Percentiles rank a stretch among this genome's conserved stretches.
These are phyloP conservation scores for Pandemis corylana DNA, from an alignment of 2,888 invertebrate species.

Conservation along the genomic window DNA sequence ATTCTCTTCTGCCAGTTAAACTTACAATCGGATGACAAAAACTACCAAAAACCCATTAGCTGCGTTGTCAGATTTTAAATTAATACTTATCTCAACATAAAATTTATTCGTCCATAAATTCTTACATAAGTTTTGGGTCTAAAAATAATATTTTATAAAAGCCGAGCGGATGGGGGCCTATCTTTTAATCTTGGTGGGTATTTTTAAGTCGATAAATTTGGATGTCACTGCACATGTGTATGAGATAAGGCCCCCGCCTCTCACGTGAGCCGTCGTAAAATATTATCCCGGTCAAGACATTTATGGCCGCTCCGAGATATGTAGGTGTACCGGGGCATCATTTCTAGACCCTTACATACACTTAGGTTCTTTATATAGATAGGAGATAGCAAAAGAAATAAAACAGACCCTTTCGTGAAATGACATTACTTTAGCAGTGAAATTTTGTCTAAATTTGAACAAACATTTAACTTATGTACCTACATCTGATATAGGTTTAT, in stretches of 20 bases:
- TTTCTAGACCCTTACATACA: constrained; percentile 55
- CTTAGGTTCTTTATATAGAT: constrained; percentile 35
- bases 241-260: constrained; percentile 78
- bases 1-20: not conserved
- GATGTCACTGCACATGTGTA: constrained; percentile 80
- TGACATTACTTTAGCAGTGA: not conserved
- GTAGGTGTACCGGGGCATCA: constrained; percentile 71
- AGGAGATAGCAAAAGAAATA: constrained; percentile 28
- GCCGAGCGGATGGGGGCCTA: constrained; percentile 63
- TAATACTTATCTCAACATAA: constrained; percentile 38
- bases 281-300: constrained; percentile 82
- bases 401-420: constrained; percentile 25
- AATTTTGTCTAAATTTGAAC: not conserved
- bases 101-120: constrained; percentile 40
- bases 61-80: constrained; percentile 38
- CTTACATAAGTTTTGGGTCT: constrained; percentile 45
- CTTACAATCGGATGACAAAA: constrained; percentile 17
- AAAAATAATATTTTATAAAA: constrained; percentile 73
- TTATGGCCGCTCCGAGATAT: constrained; percentile 74
- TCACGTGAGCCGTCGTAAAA: constrained; percentile 77
- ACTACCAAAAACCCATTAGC: constrained; percentile 35
- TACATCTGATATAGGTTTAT: no score
- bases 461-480: no score
- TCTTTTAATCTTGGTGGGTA: constrained; percentile 80
- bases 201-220: constrained; percentile 83